phyloP scores from a whole-genome alignment of 2,797 vertebrate genomes.

The Delichon dasypus region DNA sequence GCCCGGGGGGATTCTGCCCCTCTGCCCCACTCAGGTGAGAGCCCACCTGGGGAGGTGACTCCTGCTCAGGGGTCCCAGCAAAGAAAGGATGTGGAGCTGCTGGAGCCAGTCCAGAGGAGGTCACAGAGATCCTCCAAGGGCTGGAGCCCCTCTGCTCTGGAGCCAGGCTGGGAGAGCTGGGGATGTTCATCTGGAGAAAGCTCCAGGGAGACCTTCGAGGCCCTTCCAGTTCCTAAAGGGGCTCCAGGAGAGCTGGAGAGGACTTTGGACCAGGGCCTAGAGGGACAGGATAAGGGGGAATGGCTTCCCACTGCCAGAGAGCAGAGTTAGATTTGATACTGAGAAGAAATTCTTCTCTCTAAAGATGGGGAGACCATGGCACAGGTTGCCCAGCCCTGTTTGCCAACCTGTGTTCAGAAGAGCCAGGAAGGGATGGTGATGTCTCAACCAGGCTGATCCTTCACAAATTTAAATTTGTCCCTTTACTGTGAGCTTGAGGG shows the following conservation, averaged over 20 bases:
- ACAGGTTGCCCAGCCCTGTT: accelerated
- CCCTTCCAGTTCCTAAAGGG: accelerated
- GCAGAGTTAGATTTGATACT: neutral
- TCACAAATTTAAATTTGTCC: neutral
- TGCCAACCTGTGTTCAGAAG: neutral
- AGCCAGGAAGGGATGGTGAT: neutral
- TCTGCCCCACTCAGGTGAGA: neutral
- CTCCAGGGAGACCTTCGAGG: accelerated
- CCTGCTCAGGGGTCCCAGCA: neutral
- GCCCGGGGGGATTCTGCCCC: neutral
- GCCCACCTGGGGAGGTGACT: neutral
- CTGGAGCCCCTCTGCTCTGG: no score
- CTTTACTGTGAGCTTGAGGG: neutral
- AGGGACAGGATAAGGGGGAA: neutral
- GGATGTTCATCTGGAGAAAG: neutral
- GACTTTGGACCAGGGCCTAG: neutral
- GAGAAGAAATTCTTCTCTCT: neutral
- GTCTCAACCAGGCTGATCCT: neutral
- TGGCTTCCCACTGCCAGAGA: neutral
- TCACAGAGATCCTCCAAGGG: accelerated
- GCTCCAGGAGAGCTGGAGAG: neutral
- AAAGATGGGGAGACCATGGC: neutral
- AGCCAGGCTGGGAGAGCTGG: neutral
- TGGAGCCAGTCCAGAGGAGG: neutral
- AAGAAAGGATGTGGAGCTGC: accelerated